A percentile compares a stretch with the other conserved stretches of the same genome.
Conservation (phyloP, 1,140 invertebrate genomes). For the Plectrocnemia conspersa region DNA sequence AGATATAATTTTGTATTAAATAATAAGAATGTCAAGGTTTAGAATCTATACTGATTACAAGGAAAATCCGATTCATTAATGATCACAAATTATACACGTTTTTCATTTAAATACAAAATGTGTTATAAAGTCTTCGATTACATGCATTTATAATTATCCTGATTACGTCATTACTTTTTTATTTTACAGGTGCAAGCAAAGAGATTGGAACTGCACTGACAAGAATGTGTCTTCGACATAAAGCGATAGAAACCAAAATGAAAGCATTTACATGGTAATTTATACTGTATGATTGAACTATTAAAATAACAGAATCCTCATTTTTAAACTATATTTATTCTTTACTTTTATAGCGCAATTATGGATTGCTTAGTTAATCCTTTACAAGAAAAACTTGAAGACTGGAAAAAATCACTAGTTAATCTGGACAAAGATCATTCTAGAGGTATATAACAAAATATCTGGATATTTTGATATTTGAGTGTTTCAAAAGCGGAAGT, state of each 20-base stretch:
- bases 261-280: constrained; percentile 85
- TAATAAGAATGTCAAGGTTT: too few relatives aligned
- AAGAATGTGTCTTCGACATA: constrained; percentile 87
- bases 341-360: constrained; percentile 54
- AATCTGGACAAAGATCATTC: constrained; percentile 86
- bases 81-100: too few relatives aligned
- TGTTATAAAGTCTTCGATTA: too few relatives aligned
- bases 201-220: constrained; percentile 94
- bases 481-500: constrained; percentile 54
- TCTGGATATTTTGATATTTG: constrained; percentile 5
- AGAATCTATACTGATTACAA: too few relatives aligned
- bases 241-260: constrained; percentile 87
- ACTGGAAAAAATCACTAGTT: constrained; percentile 80
- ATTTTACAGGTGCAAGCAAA: constrained; percentile 85
- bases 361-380: constrained; percentile 79
- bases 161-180: constrained; percentile 34
- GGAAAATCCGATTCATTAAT: too few relatives aligned
- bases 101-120: too few relatives aligned
- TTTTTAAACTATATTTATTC: too few relatives aligned
- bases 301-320: too few relatives aligned
- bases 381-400: constrained; percentile 83
- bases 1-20: too few relatives aligned
- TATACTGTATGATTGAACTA: constrained; percentile 1
- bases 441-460: constrained; percentile 46
- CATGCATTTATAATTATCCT: too few relatives aligned